Evolutionary conservation across 1,140 invertebrate species (phyloP), one percentile per base, ranked within the genome.

Genomic region (Formica selysi): DNA sequence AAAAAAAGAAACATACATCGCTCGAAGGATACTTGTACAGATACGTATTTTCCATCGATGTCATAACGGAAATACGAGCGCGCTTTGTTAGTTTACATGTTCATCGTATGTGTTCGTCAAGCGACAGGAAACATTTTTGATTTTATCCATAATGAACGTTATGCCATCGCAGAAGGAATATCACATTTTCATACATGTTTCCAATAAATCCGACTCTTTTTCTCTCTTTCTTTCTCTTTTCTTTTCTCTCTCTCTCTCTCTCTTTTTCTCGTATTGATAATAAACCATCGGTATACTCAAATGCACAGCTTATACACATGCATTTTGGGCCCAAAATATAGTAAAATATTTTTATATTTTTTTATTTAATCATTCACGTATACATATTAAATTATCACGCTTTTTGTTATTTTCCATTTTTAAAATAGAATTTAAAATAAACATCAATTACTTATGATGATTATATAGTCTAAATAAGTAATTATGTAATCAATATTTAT

Each of bases 71-170:
- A 83, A 83, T 83, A 83, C 68, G 79, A 83, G 79, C 68, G n/a
- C 68, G 57, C 22, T 83, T 83, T 61, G 68, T 73, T 73, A 38
- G 41, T 62, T 73, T 61, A 83, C 68, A 83, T 83, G 68, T 80
- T 67, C 65, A n/a, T 51, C 54, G 22, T 44, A 19, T 41, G 68
- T 54, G 48, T 73, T 81, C 67, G 79, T 57, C 67, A 54, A 83
- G 68, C 68, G 57, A 62, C 38, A 83, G 57, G 62, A 83, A 83
- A 74, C 38, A 71, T 62, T 83, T 83, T 83, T 73, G 79, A 83
- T 83, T 83, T 83, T 83, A 83, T 83, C 78, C 48, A 70, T 70
- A 80, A 80, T 68, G 68, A 68, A 73, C 68, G 68, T 83, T 74
- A 36, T 38, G 26, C 19, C 54, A 54, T 74, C 54, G 41, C 54